Base-by-base conservation (phyloP, 2,113 vertebrate genomes). In the Stercorarius parasiticus region DNA sequence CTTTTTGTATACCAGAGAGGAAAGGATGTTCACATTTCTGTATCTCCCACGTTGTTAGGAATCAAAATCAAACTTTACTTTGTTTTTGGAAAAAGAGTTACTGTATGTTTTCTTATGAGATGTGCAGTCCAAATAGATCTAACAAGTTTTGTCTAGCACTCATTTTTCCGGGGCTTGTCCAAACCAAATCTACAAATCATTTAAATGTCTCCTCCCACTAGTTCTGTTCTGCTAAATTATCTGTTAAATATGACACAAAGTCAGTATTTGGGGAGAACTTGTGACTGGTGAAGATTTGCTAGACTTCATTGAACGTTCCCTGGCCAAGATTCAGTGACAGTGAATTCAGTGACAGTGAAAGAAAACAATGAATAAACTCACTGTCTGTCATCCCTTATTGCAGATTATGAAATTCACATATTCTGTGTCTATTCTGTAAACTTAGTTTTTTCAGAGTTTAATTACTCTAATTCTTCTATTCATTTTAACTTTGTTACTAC, bases 381-480 rank as follows among this genome's bases (percentile, higher is more conserved):
- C 34, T 88, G 13, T 53, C 36, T 91, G 77, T 6, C 15, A 83
- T 72, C 30, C 16, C 7, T 74, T 65, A 32, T 34, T 71, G 38
- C 19, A 77, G 11, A 72, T 61, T 76, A 86, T 36, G 30, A 91
- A 82, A 65, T 56, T 72, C 26, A 72, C 23, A 34, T 69, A 76
- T 64, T 84, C 83, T 47, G 9, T 55, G 14, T 69, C 47, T 91
- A 11, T 84, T 95, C 47, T 49, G 32, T 43, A 82, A 82, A 6
- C 4, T 40, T 72, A 36, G 30, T 22, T 65, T 86, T 53, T 72
- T 65, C 40, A 32, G 16, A 53, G 32, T 71, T 82, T 79, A 91
- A 79, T 91, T 89, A 59, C 49, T 87, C 27, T 91, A 36, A 93
- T 91, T 95, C 66, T 86, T 90, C 69, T 79, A 64, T 93, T 79